Evolutionary conservation across 2,797 vertebrate genomes (phyloP), one percentile per base, ranked within the genome.

Genomic region (Crax fasciolata): DNA sequence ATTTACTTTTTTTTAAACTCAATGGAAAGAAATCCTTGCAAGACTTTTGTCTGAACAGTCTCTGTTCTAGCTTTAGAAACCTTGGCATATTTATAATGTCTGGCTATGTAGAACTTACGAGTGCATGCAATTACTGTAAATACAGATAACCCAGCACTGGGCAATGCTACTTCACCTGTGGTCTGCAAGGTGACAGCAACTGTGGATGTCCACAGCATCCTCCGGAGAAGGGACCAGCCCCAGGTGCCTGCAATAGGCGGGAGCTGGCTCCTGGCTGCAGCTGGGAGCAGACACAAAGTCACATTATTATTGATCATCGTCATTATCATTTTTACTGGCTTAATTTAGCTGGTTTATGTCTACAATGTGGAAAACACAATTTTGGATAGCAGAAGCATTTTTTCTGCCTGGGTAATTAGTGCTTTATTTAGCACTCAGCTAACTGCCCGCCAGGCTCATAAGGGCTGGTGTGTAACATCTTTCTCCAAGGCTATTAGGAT

Each of bases 31-130:
- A 89, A 35, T 85, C 20, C 49, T 71, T 89, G 84, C 0, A 0
- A 92, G 87, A 52, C 59, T 48, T 44, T 80, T 95, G 59, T 90
- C 94, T 95, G 84, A 81, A 89, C 23, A 61, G 49, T 43, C 35
- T 91, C 44, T 84, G 68, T 74, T 83, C 32, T 71, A 83, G 38
- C 61, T 77, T 84, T 83, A 83, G 72, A 76, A 94, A 87, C 41
- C 28, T 57, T 84, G 83, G 35, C 58, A 46, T 11, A 0, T 78
- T 80, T 80, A 24, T 41, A 12, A 21, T 17, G 6, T 54, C 73
- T 74, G 68, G 28, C 38, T 80, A 0, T 20, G 27, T 41, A 35
- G 61, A 74, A 92, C 39, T 54, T 24, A n/a, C 2, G 51, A 55
- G 32, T 59, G 39, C 27, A 16, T 48, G 28, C 0, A 3, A 41